Conservation (phyloP, 1,140 invertebrate species). For the Zaprionus vittiger region DNA sequence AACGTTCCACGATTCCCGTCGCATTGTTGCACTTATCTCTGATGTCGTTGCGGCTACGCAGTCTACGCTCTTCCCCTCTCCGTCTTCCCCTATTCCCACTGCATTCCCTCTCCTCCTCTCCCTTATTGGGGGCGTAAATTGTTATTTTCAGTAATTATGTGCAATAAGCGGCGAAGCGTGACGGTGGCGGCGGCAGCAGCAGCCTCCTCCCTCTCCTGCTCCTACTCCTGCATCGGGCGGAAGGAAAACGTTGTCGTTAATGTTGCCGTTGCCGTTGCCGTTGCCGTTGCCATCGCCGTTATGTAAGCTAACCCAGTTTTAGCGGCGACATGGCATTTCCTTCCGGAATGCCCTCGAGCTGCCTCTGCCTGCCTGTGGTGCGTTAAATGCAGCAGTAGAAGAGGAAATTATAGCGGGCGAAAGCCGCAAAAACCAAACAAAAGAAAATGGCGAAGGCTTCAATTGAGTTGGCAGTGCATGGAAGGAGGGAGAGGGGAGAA, state of each 20-base stretch:
- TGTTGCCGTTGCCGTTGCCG: constrained; percentile 46
- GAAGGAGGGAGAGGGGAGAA: constrained; percentile 2
- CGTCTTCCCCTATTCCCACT: too few species aligned
- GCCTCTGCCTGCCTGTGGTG: constrained; percentile 31
- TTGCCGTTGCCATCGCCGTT: constrained; percentile 61
- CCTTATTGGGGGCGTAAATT: constrained; percentile 60
- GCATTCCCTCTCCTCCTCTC: neutral
- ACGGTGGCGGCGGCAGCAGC: constrained; percentile 12
- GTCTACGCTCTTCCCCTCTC: neutral
- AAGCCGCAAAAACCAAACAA: constrained; percentile 33
- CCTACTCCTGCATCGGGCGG: constrained; percentile 20
- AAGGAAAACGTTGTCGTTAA: constrained; percentile 81
- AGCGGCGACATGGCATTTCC: constrained; percentile 80
- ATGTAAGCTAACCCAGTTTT: constrained; percentile 82
- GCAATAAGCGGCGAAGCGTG: constrained; percentile 77
- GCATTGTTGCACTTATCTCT: constrained; percentile 77
- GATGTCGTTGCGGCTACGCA: constrained; percentile 69
- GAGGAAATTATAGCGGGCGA: constrained; percentile 6
- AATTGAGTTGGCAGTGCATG: constrained; percentile 2
- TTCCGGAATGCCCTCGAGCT: constrained; percentile 57
- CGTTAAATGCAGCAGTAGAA: constrained; percentile 67
- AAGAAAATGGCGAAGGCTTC: constrained; percentile 22
- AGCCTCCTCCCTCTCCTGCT: neutral
- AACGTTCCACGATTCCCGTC: neutral
- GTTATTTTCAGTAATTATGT: constrained; percentile 82